Conservation (phyloP, 2,888 invertebrate species). For the Octonoba sinensis region DNA sequence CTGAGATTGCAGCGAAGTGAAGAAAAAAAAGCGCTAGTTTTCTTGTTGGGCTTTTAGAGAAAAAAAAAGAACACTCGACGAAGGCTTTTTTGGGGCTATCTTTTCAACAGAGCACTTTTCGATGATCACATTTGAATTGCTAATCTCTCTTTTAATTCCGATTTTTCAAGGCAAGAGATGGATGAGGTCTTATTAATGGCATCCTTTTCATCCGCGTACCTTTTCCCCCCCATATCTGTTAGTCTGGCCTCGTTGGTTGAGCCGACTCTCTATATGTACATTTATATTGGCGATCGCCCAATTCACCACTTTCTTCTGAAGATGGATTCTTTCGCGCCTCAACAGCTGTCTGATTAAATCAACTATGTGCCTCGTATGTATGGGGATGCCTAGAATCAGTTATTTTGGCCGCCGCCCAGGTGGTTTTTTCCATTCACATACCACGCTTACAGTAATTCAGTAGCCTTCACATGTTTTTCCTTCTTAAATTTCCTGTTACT, state of each 20-base stretch:
- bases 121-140: slow-evolving; percentile 63
- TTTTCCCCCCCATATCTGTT: slow-evolving; percentile 7
- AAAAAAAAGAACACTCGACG: neutral
- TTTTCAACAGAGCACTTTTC: slow-evolving; percentile 59
- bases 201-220: slow-evolving; percentile 2
- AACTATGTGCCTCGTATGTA: slow-evolving; percentile 11
- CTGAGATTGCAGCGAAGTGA: slow-evolving; percentile 47
- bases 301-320: slow-evolving; percentile 43
- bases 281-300: slow-evolving; percentile 55
- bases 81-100: slow-evolving; percentile 25
- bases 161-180: slow-evolving; percentile 53
- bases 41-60: slow-evolving; percentile 22
- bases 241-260: slow-evolving; percentile 19
- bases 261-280: slow-evolving; percentile 44
- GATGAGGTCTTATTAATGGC: slow-evolving; percentile 60
- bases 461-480: too few relatives aligned
- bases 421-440: neutral
- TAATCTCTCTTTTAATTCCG: slow-evolving; percentile 63
- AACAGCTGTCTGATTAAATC: slow-evolving; percentile 63
- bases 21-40: slow-evolving; percentile 16
- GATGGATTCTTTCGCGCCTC: slow-evolving; percentile 40
- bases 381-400: slow-evolving; percentile 12
- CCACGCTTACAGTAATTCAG: too few relatives aligned
- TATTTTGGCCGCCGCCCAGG: slow-evolving; percentile 30
- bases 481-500: too few relatives aligned